Conservation (phyloP, 2,113 vertebrate species). For the Plectropomus leopardus region DNA sequence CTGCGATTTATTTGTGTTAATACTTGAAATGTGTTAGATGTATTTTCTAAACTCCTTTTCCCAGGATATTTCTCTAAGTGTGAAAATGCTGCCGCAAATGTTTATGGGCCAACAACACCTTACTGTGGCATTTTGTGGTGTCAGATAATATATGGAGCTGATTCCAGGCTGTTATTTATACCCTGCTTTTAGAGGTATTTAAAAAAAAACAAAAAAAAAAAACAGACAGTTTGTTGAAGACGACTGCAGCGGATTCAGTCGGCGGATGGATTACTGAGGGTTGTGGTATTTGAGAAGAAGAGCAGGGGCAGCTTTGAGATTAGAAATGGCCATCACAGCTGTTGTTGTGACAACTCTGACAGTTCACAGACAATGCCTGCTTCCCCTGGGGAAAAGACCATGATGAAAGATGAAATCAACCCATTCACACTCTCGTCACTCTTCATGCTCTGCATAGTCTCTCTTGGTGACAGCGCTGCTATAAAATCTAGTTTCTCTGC, state of each 20-base stretch:
- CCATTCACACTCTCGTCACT: slow-evolving; percentile 53
- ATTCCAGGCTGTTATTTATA: too few relatives aligned
- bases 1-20: slow-evolving; percentile 4
- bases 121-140: slow-evolving; percentile 19
- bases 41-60: not conserved
- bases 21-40: slow-evolving; percentile 19
- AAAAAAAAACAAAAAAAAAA: not conserved
- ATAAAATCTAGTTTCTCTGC: slow-evolving; percentile 23
- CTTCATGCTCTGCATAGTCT: slow-evolving; percentile 39
- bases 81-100: slow-evolving; percentile 7
- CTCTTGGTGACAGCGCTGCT: slow-evolving; percentile 39
- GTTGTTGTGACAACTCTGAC: slow-evolving; percentile 76
- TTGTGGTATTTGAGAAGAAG: slow-evolving; percentile 59
- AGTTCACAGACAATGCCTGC: slow-evolving; percentile 69
- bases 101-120: slow-evolving; percentile 41
- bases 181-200: slow-evolving; percentile 24
- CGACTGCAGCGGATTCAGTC: slow-evolving; percentile 27
- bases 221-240: slow-evolving; percentile 27
- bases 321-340: slow-evolving; percentile 65
- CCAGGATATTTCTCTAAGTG: not conserved
- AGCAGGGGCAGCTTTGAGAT: slow-evolving; percentile 52
- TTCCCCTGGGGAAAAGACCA: slow-evolving; percentile 62
- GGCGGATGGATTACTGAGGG: slow-evolving; percentile 24
- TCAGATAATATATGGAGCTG: slow-evolving; percentile 23
- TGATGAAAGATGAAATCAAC: slow-evolving; percentile 69